A percentile compares a stretch with the other conserved stretches of the same genome.
These are phyloP conservation scores for Drosophila emarginata DNA, from an alignment of 2,888 invertebrate species.

Conservation along the genomic window DNA sequence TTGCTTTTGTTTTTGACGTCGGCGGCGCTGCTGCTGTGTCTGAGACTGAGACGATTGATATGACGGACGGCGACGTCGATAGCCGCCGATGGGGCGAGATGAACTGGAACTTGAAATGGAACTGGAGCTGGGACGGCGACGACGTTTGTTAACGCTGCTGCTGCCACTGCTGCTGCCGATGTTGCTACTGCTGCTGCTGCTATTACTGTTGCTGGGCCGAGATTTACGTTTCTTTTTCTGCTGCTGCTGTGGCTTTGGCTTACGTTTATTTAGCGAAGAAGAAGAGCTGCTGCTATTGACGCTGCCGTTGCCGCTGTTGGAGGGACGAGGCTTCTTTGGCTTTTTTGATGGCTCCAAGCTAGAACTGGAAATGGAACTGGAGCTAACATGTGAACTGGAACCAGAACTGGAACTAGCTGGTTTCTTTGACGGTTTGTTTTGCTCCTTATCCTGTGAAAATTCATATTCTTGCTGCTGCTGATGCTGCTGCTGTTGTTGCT, in stretches of 20 bases:
- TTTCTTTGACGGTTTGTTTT: constrained; percentile 23
- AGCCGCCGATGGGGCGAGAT: constrained; percentile 49
- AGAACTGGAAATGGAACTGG: background rate
- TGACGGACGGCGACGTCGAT: constrained; percentile 59
- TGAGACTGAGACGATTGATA: constrained; percentile 20
- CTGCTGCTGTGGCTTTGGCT: constrained; percentile 15
- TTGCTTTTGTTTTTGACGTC: constrained; percentile 45
- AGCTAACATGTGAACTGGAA: background rate
- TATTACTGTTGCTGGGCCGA: constrained; percentile 19
- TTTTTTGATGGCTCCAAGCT: background rate
- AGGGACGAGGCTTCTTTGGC: constrained; percentile 1
- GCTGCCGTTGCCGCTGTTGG: constrained; percentile 6
- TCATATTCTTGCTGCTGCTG: constrained; percentile 12
- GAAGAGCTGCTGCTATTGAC: background rate
- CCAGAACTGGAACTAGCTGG: constrained; percentile 24
- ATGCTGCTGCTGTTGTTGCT: constrained; percentile 15
- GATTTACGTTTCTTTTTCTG: constrained; percentile 30
- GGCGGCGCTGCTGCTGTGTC: constrained; percentile 44
- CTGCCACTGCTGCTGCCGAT: constrained; percentile 25
- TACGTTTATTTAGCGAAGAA: background rate
- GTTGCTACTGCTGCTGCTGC: constrained; percentile 17
- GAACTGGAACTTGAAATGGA: constrained; percentile 8
- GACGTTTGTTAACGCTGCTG: constrained; percentile 22
- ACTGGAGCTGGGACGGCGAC: constrained; percentile 30
- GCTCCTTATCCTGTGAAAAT: background rate